These are phyloP conservation scores for Dunckerocampus dactyliophorus DNA, from an alignment of 2,113 vertebrate genomes.

Conservation along the genomic window DNA sequence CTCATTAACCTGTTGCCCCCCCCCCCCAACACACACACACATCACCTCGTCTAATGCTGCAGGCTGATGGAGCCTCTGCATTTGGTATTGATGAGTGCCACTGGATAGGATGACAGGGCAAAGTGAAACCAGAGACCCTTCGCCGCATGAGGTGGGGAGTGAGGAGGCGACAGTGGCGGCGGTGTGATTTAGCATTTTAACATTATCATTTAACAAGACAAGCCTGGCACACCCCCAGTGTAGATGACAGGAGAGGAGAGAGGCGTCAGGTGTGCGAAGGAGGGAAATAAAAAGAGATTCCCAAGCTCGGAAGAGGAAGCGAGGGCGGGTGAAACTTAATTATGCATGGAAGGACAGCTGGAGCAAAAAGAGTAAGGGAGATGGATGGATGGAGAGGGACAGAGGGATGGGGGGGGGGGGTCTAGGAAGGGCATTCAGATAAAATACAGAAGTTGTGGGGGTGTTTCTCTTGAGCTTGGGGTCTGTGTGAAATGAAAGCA, in stretches of 20 bases:
- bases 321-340: slow-evolving; percentile 46
- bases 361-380: slow-evolving; percentile 39
- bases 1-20: slow-evolving; percentile 42
- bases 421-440: slow-evolving; percentile 19
- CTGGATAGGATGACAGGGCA: slow-evolving; percentile 64
- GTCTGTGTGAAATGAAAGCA: slow-evolving; percentile 22
- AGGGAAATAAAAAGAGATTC: slow-evolving; percentile 10
- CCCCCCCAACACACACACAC: slow-evolving; percentile 29
- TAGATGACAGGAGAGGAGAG: background rate
- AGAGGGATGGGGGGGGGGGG: slow-evolving; percentile 26
- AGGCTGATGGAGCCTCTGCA: slow-evolving; percentile 49
- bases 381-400: slow-evolving; percentile 39
- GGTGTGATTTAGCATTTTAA: slow-evolving; percentile 63
- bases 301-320: slow-evolving; percentile 19
- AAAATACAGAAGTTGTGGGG: slow-evolving; percentile 1
- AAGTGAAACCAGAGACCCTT: slow-evolving; percentile 59
- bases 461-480: slow-evolving; percentile 20
- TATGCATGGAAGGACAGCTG: slow-evolving; percentile 54
- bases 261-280: slow-evolving; percentile 1
- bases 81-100: slow-evolving; percentile 65
- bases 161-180: slow-evolving; percentile 27
- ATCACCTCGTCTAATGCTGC: slow-evolving; percentile 38
- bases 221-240: slow-evolving; percentile 26
- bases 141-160: slow-evolving; percentile 32
- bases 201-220: slow-evolving; percentile 59